A percentile compares a stretch with the other conserved stretches of the same genome.
Conservation (phyloP, 2,797 vertebrate species). For the Arctocebus calabarensis region DNA sequence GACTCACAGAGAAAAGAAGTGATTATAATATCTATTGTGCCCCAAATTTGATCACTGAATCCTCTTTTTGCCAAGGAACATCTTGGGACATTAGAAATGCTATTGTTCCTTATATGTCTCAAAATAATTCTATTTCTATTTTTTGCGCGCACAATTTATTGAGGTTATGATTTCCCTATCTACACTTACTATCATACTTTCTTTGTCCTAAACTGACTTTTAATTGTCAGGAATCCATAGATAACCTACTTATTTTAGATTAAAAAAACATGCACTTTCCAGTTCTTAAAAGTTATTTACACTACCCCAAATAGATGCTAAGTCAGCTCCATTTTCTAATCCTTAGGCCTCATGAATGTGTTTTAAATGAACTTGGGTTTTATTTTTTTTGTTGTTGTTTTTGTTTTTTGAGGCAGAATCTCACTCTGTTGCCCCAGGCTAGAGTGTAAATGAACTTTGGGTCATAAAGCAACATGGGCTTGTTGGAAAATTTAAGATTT, state of each 20-base stretch:
- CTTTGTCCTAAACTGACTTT: constrained; percentile 33
- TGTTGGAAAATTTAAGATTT: background rate
- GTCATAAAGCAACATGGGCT: background rate
- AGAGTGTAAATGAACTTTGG: constrained; percentile 22
- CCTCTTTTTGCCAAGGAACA: constrained; percentile 42
- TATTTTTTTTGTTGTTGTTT: too few species aligned
- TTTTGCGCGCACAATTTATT: constrained; percentile 35
- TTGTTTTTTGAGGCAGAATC: too few species aligned
- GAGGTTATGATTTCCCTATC: background rate
- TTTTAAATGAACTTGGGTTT: constrained; percentile 7
- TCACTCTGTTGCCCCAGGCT: too few species aligned
- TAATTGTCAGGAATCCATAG: constrained; percentile 8
- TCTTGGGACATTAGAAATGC: constrained; percentile 28
- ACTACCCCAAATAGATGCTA: background rate
- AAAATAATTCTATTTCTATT: background rate
- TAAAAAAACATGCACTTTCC: background rate
- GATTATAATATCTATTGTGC: background rate
- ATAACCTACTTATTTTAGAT: background rate
- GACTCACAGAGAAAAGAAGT: background rate
- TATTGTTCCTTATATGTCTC: background rate
- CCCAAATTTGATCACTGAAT: background rate
- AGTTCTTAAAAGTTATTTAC: constrained; percentile 47
- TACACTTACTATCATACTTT: constrained; percentile 8
- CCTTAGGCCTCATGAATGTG: background rate
- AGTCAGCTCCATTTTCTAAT: constrained; percentile 32